Conservation (phyloP, 2,888 invertebrate species). For the Xanthorhoe spadicearia region DNA sequence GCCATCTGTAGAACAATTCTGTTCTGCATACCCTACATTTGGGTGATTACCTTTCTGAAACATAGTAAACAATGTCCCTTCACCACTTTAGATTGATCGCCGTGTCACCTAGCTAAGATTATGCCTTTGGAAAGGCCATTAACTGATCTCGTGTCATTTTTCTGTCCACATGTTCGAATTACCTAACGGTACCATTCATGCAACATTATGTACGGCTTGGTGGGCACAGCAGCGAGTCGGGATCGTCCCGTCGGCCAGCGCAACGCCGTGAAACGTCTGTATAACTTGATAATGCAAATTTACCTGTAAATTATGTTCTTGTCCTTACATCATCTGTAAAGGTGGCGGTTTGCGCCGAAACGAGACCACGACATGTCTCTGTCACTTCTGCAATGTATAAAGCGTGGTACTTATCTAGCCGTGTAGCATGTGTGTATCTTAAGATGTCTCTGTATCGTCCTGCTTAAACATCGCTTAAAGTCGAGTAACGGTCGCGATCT, state of each 20-base stretch:
- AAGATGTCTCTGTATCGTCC: no score
- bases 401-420: no score
- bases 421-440: no score
- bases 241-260: conserved; percentile 32
- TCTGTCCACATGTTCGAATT: conserved; percentile 36
- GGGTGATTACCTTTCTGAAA: no score
- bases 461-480: no score
- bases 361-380: no score
- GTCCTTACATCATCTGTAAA: conserved; percentile 23
- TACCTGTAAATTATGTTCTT: conserved; percentile 14
- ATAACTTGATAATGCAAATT: conserved; percentile 24
- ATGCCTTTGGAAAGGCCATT: conserved; percentile 2
- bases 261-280: conserved; percentile 40
- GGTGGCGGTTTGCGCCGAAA: no score
- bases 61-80: not conserved
- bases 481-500: no score
- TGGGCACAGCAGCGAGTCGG: conserved; percentile 26
- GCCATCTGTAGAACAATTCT: no score
- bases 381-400: no score
- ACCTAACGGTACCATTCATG: conserved; percentile 26
- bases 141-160: conserved; percentile 28
- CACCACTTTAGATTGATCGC: not conserved
- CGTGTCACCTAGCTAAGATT: not conserved
- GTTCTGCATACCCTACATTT: no score
- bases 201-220: conserved; percentile 23